Percentiles rank a stretch among this genome's conserved stretches.
phyloP scores from a whole-genome alignment of 2,888 invertebrate genomes.

The Fissipunctia ypsillon region DNA sequence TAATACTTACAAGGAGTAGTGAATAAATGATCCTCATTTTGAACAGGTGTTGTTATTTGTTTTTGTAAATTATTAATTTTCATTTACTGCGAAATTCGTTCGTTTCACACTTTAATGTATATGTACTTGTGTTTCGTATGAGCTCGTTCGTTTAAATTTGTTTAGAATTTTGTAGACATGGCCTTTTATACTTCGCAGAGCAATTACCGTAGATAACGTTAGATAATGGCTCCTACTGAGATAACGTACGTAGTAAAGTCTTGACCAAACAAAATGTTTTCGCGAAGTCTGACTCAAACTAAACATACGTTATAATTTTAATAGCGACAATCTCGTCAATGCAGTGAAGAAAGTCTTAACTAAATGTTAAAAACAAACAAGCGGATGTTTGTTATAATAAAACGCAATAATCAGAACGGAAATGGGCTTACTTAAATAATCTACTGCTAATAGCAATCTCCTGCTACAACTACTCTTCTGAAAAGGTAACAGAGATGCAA shows the following conservation, averaged over 20 bases:
- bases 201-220: slow-evolving; percentile 87
- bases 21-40: slow-evolving; percentile 85
- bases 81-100: slow-evolving; percentile 85
- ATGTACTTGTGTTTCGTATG: slow-evolving; percentile 80
- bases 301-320: slow-evolving; percentile 72
- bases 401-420: slow-evolving; percentile 73
- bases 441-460: no score
- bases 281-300: slow-evolving; percentile 86
- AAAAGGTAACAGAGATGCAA: neutral
- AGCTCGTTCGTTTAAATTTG: slow-evolving; percentile 87
- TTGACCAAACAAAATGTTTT: slow-evolving; percentile 87
- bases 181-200: slow-evolving; percentile 84
- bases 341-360: slow-evolving; percentile 71
- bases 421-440: no score
- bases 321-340: slow-evolving; percentile 71
- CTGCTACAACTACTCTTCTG: neutral
- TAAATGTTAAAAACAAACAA: slow-evolving; percentile 71
- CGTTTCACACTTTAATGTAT: slow-evolving; percentile 76
- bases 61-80: slow-evolving; percentile 59
- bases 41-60: slow-evolving; percentile 63
- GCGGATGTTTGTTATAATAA: slow-evolving; percentile 80
- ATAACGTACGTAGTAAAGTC: slow-evolving; percentile 80
- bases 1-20: slow-evolving; percentile 83
- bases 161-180: slow-evolving; percentile 70
- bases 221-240: slow-evolving; percentile 85